Conservation (phyloP, 2,888 invertebrate species). For the Drosophila pegasa region DNA sequence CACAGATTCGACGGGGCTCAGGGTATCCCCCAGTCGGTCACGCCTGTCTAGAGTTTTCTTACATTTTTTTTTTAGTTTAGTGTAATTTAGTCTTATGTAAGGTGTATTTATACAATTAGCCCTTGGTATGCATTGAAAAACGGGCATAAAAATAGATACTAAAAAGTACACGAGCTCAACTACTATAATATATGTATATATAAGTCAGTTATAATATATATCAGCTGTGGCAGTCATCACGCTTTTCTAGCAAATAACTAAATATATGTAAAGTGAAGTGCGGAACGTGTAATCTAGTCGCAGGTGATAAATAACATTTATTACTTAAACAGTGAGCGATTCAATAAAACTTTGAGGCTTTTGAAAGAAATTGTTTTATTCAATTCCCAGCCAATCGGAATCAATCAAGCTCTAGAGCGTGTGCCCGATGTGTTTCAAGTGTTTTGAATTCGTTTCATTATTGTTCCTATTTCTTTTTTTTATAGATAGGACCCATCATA, state of each 20-base stretch:
- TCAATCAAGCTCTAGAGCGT: conserved; percentile 16
- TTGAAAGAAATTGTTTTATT: conserved; percentile 7
- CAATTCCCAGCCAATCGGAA: conserved; percentile 34
- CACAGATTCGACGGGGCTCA: no score
- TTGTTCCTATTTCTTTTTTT: not conserved
- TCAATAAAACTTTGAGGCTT: not conserved
- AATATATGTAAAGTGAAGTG: conserved; percentile 10
- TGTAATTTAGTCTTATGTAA: conserved; percentile 20
- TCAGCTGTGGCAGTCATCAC: not conserved
- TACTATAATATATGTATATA: no score
- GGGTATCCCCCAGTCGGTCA: no score
- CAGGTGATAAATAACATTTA: conserved; percentile 11
- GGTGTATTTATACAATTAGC: conserved; percentile 5
- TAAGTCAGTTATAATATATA: conserved; percentile 9
- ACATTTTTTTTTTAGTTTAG: conserved; percentile 23
- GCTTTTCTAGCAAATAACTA: not conserved
- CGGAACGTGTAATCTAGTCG: conserved; percentile 1
- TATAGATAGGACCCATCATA: conserved; percentile 22
- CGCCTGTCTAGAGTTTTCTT: no score
- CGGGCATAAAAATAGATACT: conserved; percentile 8
- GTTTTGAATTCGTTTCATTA: conserved; percentile 20
- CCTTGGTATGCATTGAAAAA: conserved; percentile 29
- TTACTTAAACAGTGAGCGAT: not conserved
- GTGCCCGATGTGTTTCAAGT: conserved; percentile 34
- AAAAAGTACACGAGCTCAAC: not conserved